phyloP scores from a whole-genome alignment of 1,140 invertebrate genomes.

The Sycobia sp. region DNA sequence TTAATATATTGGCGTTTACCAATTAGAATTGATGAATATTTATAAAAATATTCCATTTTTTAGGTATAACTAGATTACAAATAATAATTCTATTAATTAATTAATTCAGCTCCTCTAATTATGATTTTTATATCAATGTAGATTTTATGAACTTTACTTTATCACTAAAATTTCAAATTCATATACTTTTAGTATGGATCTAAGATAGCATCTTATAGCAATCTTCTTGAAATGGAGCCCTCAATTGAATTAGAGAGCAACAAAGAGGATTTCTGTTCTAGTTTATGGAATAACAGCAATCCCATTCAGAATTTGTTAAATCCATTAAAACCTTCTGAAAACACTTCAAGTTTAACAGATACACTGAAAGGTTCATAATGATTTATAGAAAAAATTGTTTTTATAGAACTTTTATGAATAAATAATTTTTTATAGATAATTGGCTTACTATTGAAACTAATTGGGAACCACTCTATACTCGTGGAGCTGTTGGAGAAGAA shows the following conservation, averaged over 20 bases:
- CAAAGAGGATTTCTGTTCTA: conserved; percentile 46
- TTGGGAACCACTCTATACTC: conserved; percentile 60
- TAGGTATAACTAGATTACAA: no score
- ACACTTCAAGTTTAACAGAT: conserved; percentile 42
- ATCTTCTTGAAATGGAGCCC: conserved; percentile 57
- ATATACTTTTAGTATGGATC: conserved; percentile 42
- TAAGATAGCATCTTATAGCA: conserved; percentile 56
- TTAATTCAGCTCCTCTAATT: no score
- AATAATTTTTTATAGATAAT: conserved; percentile 49
- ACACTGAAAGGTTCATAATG: conserved; percentile 50
- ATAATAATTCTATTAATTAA: no score
- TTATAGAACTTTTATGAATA: background rate
- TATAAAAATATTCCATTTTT: no score
- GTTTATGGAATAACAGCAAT: conserved; percentile 51
- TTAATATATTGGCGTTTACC: no score
- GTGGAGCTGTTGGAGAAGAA: conserved; percentile 58
- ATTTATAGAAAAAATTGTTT: no score
- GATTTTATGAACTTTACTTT: no score
- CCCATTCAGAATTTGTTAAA: conserved; percentile 44
- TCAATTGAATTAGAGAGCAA: conserved; percentile 54
- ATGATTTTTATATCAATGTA: no score
- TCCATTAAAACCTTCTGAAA: conserved; percentile 40
- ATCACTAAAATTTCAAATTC: background rate
- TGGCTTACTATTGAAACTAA: conserved; percentile 59
- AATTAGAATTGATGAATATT: no score